Conservation (phyloP, 2,113 vertebrate genomes). For the Albula goreensis region DNA sequence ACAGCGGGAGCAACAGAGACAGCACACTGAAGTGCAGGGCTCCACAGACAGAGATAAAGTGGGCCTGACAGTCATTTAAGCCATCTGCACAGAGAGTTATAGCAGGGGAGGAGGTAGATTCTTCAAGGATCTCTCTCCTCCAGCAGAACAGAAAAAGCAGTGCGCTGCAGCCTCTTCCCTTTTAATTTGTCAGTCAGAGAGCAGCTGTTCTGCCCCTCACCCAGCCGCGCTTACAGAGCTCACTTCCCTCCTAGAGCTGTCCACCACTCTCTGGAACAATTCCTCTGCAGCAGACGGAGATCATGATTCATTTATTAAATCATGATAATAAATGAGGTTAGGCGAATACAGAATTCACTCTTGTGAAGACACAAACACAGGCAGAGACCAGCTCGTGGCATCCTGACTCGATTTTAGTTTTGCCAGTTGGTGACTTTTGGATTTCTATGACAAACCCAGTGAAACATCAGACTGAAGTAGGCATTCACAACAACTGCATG, state of each 20-base stretch:
- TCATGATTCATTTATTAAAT: conserved; percentile 29
- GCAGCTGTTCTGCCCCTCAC: not conserved
- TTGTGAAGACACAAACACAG: conserved; percentile 1
- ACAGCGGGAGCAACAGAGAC: not conserved
- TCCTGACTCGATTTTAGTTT: not conserved
- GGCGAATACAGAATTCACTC: not conserved
- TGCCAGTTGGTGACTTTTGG: too few species aligned
- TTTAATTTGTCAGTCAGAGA: conserved; percentile 9
- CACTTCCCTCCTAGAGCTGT: conserved; percentile 14
- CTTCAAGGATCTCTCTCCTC: not conserved
- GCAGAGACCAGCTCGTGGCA: not conserved
- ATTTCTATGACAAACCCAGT: too few species aligned
- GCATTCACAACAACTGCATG: too few species aligned
- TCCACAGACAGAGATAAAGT: not conserved
- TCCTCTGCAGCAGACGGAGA: conserved; percentile 12
- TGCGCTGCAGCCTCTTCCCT: not conserved
- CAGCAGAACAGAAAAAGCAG: not conserved
- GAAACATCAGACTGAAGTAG: too few species aligned
- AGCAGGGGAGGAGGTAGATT: not conserved
- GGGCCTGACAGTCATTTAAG: not conserved
- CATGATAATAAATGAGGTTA: conserved; percentile 11
- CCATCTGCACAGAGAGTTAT: not conserved
- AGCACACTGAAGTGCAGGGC: not conserved
- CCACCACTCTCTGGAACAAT: conserved; percentile 19
- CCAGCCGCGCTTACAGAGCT: not conserved